These are phyloP conservation scores for Lasioglossum villosulum DNA, from an alignment of 2,888 invertebrate species.

Conservation along the genomic window DNA sequence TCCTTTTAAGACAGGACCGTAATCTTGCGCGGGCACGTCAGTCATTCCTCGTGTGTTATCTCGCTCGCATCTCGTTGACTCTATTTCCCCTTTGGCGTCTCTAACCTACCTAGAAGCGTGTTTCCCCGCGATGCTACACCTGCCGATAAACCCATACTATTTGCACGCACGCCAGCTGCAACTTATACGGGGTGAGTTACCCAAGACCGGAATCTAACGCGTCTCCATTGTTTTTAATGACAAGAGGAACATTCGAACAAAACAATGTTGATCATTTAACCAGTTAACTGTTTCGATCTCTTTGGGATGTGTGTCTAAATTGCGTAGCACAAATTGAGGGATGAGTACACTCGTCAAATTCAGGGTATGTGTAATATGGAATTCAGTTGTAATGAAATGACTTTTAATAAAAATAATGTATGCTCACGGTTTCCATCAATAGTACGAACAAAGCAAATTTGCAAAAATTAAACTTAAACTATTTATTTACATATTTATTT, in stretches of 20 bases:
- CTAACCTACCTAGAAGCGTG: constrained; percentile 39
- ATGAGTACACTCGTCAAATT: too few species aligned
- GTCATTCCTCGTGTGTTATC: constrained; percentile 69
- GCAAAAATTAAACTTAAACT: too few species aligned
- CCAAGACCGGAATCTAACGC: not conserved
- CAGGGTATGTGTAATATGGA: too few species aligned
- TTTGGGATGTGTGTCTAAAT: too few species aligned
- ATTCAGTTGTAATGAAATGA: too few species aligned
- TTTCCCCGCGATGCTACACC: constrained; percentile 42
- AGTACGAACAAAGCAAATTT: too few species aligned
- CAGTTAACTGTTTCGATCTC: too few species aligned
- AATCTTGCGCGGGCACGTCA: constrained; percentile 60
- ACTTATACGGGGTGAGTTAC: not conserved
- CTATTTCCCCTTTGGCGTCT: constrained; percentile 52
- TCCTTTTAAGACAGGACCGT: constrained; percentile 60
- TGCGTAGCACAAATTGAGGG: too few species aligned
- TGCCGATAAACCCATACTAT: constrained; percentile 32
- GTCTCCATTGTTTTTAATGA: not conserved
- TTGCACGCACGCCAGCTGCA: not conserved
- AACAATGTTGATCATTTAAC: not conserved
- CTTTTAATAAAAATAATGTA: too few species aligned
- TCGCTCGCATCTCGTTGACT: constrained; percentile 62
- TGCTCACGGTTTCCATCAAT: too few species aligned
- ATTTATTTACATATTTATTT: too few species aligned
- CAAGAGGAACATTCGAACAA: not conserved